phyloP scores from a whole-genome alignment of 2,797 vertebrate genomes.

The Lacerta bilineata region DNA sequence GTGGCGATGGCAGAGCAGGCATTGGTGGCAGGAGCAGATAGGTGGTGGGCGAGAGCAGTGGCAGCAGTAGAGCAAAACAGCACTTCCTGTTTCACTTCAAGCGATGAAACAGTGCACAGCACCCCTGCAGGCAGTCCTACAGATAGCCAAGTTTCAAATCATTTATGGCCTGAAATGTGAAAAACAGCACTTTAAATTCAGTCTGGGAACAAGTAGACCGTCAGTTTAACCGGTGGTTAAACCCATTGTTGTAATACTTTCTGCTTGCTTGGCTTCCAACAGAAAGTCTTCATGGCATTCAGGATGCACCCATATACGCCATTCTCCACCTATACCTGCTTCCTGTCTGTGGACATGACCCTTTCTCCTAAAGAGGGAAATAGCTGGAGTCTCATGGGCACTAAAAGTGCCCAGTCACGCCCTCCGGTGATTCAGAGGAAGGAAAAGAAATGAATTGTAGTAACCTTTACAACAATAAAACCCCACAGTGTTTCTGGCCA shows the following conservation, averaged over 20 bases:
- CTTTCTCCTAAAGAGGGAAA: conserved; percentile 6
- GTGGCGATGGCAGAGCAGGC: too few relatives aligned
- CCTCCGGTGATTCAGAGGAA: conserved; percentile 32
- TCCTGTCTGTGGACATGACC: background rate
- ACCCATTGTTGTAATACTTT: background rate
- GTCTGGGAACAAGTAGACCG: background rate
- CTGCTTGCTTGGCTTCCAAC: background rate
- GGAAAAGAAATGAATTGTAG: conserved; percentile 24
- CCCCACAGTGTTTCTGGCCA: conserved; percentile 44
- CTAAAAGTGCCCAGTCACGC: background rate
- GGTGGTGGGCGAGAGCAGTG: too few relatives aligned
- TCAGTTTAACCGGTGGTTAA: background rate
- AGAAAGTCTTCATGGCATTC: background rate
- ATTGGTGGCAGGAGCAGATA: too few relatives aligned
- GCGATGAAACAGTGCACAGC: too few relatives aligned
- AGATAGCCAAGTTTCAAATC: too few relatives aligned
- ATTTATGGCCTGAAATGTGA: too few relatives aligned
- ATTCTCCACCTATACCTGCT: background rate
- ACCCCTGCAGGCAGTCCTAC: too few relatives aligned
- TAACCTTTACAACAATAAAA: conserved; percentile 14
- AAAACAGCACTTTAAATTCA: background rate
- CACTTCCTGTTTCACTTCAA: too few relatives aligned
- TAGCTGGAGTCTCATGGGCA: background rate
- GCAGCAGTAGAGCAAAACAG: too few relatives aligned
- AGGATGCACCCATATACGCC: background rate